Evolutionary conservation across 2,797 vertebrate species (phyloP), one percentile per base, ranked within the genome.

Genomic region (Gadopsis marmoratus): DNA sequence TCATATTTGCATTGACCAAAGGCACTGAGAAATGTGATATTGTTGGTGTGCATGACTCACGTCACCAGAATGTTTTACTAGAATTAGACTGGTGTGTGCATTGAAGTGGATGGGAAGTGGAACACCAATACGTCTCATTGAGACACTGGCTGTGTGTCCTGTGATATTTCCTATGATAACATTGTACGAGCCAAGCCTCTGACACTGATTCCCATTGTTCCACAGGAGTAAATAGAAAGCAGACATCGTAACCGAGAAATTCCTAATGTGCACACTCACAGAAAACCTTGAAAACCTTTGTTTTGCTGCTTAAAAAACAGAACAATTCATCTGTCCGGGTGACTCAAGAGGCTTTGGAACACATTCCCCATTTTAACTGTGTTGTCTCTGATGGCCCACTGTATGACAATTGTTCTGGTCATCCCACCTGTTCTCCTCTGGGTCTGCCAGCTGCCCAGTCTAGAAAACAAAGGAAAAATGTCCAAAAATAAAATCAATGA

Each of bases 81-180:
- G 43, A 78, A 61, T 35, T 45, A 47, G 23, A 63, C 53, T 65
- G 56, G 43, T 67, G n/a, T 78, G 37, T 39, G 23, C 29, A 41
- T 65, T 65, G 14, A 73, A 54, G 45, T 54, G 71, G 50, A 68
- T 31, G 53, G 83, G 78, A 86, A 82, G 59, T 78, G 56, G 70
- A 77, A 37, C 33, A 29, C 41, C 19, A 51, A 53, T 81, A 54
- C 1, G 17, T 62, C 73, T 54, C 63, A 43, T 13, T 69, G 47
- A 69, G 58, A 68, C 47, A 75, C 47, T 33, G 58, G 60, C 37
- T 68, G 51, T 79, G 68, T 48, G 33, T 77, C 26, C 70, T 65
- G 41, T 76, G 76, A 86, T 56, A 82, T 82, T 82, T 71, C 71
- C 71, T 59, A 50, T 39, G 50, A 82, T 68, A 76, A 71, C 76